A percentile compares a stretch with the other conserved stretches of the same genome.
Evolutionary conservation across 2,888 invertebrate species (phyloP).

Genomic region (Heliconius aoede): DNA sequence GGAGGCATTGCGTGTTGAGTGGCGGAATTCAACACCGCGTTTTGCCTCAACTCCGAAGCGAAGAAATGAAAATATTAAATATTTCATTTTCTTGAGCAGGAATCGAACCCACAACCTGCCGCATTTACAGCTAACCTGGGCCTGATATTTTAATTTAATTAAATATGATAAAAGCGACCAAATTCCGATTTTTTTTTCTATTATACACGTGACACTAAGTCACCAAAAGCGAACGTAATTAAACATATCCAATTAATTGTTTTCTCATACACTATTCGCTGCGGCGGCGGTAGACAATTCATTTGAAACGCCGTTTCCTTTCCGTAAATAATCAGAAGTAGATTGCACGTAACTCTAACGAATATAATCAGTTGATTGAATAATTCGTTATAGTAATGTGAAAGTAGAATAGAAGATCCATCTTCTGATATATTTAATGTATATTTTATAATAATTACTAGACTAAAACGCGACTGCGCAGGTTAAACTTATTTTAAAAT

Average conservation of each 20-base stretch:
- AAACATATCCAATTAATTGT: constrained; percentile 45
- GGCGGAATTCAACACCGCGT: too few species aligned
- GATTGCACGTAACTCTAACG: constrained; percentile 47
- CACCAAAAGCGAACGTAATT: constrained; percentile 41
- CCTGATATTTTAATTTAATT: not conserved
- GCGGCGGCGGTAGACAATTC: constrained; percentile 48
- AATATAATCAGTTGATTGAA: constrained; percentile 48
- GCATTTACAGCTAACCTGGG: too few species aligned
- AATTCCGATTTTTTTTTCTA: not conserved
- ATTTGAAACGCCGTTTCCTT: constrained; percentile 48
- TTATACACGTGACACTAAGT: constrained; percentile 38
- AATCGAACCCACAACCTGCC: not conserved
- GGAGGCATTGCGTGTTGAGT: too few species aligned
- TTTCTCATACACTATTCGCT: constrained; percentile 44
- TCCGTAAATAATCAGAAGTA: constrained; percentile 47
- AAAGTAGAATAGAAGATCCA: not conserved
- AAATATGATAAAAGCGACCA: not conserved
- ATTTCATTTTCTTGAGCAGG: not conserved
- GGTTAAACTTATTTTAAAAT: too few species aligned
- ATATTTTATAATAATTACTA: too few species aligned
- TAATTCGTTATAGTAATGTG: constrained; percentile 49
- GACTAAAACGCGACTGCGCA: too few species aligned
- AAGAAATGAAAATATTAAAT: not conserved
- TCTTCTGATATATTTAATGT: not conserved
- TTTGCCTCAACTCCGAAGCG: not conserved